These are phyloP conservation scores for Raphicerus campestris DNA, from an alignment of 2,113 vertebrate species.

Conservation along the genomic window DNA sequence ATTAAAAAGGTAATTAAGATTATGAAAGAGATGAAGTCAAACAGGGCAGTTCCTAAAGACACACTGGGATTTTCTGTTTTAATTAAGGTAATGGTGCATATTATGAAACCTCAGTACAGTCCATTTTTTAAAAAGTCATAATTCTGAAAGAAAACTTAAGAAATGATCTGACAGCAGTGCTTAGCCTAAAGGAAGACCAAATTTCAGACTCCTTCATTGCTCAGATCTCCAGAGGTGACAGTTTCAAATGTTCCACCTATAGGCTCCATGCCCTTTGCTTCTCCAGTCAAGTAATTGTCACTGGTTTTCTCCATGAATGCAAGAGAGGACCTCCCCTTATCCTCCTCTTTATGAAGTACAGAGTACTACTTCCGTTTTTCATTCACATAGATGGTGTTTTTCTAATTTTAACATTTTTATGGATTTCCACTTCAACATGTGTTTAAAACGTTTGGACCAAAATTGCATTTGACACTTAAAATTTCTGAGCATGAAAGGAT, in stretches of 20 bases:
- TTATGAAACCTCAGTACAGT: background rate
- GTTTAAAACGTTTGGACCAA: background rate
- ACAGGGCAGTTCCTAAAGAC: background rate
- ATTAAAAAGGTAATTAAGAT: conserved; percentile 32
- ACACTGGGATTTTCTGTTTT: conserved; percentile 18
- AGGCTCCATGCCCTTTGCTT: background rate
- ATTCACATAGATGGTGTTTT: background rate
- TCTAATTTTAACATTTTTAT: background rate
- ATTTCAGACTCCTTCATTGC: background rate
- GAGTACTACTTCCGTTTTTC: background rate
- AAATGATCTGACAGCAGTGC: background rate
- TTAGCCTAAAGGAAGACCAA: background rate
- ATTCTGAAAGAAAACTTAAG: background rate
- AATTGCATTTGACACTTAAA: background rate
- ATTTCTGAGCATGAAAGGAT: background rate
- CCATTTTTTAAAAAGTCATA: background rate
- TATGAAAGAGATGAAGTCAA: background rate
- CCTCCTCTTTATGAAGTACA: background rate
- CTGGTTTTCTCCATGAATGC: background rate
- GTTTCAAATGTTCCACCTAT: background rate
- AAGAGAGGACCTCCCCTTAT: background rate
- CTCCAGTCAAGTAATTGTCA: background rate
- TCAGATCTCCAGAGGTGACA: background rate
- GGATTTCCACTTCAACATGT: background rate
- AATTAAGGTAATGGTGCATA: conserved; percentile 27